phyloP scores from a whole-genome alignment of 1,140 invertebrate genomes.

The Saccostrea cuccullata region DNA sequence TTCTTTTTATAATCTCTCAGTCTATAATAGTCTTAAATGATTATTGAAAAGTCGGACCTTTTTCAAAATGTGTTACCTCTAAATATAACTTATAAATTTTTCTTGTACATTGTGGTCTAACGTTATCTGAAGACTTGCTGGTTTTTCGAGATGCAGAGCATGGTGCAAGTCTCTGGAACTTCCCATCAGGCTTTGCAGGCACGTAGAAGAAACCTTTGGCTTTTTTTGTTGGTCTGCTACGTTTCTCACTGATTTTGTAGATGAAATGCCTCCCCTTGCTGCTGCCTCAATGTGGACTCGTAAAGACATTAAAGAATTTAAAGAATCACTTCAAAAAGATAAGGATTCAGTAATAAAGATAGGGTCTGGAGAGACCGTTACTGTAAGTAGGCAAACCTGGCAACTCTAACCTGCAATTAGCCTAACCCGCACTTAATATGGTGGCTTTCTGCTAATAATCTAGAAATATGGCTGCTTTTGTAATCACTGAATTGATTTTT shows the following conservation, averaged over 20 bases:
- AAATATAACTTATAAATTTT: not conserved
- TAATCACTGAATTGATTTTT: not conserved
- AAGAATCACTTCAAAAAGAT: constrained; percentile 89
- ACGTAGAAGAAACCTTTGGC: not conserved
- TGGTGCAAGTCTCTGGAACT: constrained; percentile 14
- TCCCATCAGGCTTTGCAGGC: constrained; percentile 10
- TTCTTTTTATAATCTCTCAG: not conserved
- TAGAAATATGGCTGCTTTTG: no score
- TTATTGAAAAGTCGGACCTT: no score
- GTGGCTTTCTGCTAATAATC: not conserved
- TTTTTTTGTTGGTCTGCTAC: constrained; percentile 42
- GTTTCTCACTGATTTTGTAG: constrained; percentile 52
- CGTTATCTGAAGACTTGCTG: constrained; percentile 32
- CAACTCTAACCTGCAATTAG: not conserved
- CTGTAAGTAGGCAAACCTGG: constrained; percentile 84
- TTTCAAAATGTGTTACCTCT: no score
- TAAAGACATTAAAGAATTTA: constrained; percentile 94
- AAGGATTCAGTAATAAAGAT: constrained; percentile 96
- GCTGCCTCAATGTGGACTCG: constrained; percentile 97
- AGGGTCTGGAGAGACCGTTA: constrained; percentile 98
- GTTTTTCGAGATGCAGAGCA: constrained; percentile 16
- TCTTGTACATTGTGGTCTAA: not conserved
- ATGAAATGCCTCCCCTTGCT: constrained; percentile 73
- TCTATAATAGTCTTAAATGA: not conserved
- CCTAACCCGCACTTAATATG: not conserved